Evolutionary conservation across 1,140 invertebrate species (phyloP), one percentile per base, ranked within the genome.

Genomic region (Euura saliciscinereae): DNA sequence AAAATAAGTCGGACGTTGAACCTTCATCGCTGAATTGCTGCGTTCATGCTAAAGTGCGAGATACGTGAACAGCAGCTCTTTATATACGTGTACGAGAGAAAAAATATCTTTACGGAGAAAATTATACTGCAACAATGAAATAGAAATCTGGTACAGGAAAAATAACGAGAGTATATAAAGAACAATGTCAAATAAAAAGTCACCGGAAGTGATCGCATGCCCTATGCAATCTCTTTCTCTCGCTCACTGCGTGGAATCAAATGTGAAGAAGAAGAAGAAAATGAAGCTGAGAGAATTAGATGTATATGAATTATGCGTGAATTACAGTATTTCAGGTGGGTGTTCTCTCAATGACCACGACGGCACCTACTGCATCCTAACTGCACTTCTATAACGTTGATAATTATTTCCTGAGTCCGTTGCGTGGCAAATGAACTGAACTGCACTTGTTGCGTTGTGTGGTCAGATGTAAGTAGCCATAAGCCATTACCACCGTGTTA

Each of bases 351-450:
- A 59, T 59, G 13, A 59, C 6, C 51, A 59, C 51, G 6, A 59
- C 51, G 51, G 51, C 51, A 59, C 51, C 28, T 28, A 28, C 28
- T 28, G 28, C 28, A 8, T 59, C 10, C 51, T 6, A 59, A 59
- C 51, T 59, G 51, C 51, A 59, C 51, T 59, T 59, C 3, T 59
- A 28, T 28, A 59, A 59, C 13, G 51, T 6, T 59, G 8, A 59
- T 59, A 59, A 59, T 59, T 59, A 59, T 59, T 59, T 59, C 51
- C 51, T 59, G 51, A 8, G 13, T 59, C 51, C 51, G 51, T n/a
- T 59, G 51, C 51, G 46, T 28, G 45, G 66, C 43, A 69, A 69
- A 45, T 73, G 51, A 73, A 73, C 43, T 45, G 65, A 46, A 44
- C 8, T 45, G 6, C 64, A 70, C 69, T 70, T 42, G 69, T 67